Evolutionary conservation across 2,888 invertebrate species (phyloP).

Genomic region (Luffia ferchaultella): DNA sequence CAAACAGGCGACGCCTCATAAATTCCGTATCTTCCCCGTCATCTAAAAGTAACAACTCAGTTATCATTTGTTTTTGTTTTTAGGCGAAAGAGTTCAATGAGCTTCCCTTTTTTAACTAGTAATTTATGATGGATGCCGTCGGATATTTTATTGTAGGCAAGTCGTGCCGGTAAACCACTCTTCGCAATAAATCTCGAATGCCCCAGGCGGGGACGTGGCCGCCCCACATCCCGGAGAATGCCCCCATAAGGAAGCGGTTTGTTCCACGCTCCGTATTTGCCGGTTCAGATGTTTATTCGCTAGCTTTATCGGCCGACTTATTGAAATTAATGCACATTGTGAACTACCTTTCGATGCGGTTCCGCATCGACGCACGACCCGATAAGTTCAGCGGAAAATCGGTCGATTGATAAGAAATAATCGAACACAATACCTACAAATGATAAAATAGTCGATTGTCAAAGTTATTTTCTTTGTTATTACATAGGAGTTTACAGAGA

Average conservation of each 20-base stretch:
- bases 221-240: constrained; percentile 8
- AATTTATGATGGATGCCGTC: no score
- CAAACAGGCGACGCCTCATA: no score
- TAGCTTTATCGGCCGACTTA: constrained; percentile 10
- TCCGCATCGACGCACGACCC: constrained; percentile 1
- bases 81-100: no score
- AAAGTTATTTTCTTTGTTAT: no score
- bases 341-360: constrained; percentile 4
- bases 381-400: background rate
- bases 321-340: constrained; percentile 11
- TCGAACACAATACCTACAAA: background rate
- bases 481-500: no score
- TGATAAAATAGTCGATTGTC: background rate
- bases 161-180: constrained; percentile 1
- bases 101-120: no score
- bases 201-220: constrained; percentile 1
- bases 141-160: no score
- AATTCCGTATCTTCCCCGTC: no score
- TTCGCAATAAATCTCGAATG: constrained; percentile 7
- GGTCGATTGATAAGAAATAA: background rate
- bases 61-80: no score
- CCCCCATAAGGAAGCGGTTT: constrained; percentile 11
- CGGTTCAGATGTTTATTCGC: constrained; percentile 8
- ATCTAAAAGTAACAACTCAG: no score
- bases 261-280: background rate